Evolutionary conservation across 35 echinoderm and acorn worm genomes (phyloP).

Genomic region (Lytechinus variegatus): DNA sequence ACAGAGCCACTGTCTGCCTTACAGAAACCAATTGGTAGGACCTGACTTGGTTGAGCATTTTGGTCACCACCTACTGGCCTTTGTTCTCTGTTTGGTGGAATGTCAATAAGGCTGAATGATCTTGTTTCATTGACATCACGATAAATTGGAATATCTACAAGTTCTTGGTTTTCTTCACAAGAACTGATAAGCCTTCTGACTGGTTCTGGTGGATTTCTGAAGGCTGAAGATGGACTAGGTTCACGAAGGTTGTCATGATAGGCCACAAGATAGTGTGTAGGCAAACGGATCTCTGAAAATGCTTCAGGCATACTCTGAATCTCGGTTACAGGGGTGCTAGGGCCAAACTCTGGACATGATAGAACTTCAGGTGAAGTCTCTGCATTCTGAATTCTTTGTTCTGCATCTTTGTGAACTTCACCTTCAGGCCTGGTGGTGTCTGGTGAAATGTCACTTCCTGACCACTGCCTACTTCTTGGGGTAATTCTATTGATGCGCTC

Average conservation of each 20-base stretch:
- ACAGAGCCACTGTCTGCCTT: background rate
- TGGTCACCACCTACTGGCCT: background rate
- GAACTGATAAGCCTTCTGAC: background rate
- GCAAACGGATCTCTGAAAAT: background rate
- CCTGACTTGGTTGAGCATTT: background rate
- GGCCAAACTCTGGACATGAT: constrained; percentile 21
- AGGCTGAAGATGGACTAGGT: background rate
- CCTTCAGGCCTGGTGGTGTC: background rate
- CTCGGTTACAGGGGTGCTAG: background rate
- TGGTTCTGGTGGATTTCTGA: background rate
- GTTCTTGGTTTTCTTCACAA: background rate
- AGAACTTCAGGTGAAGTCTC: background rate
- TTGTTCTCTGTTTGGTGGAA: background rate
- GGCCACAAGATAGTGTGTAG: background rate
- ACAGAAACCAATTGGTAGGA: background rate
- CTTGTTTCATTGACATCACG: background rate
- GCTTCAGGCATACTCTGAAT: background rate
- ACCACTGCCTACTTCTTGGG: background rate
- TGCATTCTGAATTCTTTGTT: background rate
- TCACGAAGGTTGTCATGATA: background rate
- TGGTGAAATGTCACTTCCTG: constrained; percentile 2
- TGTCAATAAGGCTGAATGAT: background rate
- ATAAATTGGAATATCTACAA: background rate
- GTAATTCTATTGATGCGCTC: background rate
- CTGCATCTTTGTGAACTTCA: background rate